Evolutionary conservation across 2,113 vertebrate species (phyloP), one percentile per base, ranked within the genome.

Genomic region (Hirundichthys speculiger): DNA sequence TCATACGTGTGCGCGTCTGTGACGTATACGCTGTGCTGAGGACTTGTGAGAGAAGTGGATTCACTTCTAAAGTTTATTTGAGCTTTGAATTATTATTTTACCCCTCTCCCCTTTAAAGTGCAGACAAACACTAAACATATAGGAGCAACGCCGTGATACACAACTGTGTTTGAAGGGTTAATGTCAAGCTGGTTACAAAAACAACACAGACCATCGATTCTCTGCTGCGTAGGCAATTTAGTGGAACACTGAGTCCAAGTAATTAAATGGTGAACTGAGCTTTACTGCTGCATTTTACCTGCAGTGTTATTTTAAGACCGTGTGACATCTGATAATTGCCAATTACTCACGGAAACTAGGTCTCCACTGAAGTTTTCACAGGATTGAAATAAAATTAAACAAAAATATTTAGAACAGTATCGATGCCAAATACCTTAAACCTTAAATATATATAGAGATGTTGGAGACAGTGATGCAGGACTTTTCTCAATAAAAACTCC

Each of bases 41-140:
- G 16, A 48, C 12, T 6, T 55, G 57, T 40, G 24, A 55, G 40
- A 45, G 48, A 55, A 56, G 49, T 68, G 57, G 45, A 70, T 70
- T 81, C 39, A 69, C 69, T 80, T 71, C 47, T 12, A 2, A 46
- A 30, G 64, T 73, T 83, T 78, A 78, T 88, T 86, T 82, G 67
- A 73, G 56, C 49, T 77, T 59, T 71, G 83, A 87, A 78, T 56
- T 9, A 84, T 76, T 61, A 66, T 48, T 67, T 15, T 24, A 47
- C 1, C 21, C 21, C 8, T 3, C 2, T 0, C 14, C 16, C 45
- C 46, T 41, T n/a, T 39, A 12, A 19, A 52, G 27, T 48, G 24
- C 55, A 47, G 12, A 55, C 24, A 58, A 57, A 64, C 54, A 50
- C 20, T 40, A 12, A 21, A 6, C 30, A 34, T 34, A 1, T 6